Conservation (phyloP, 2,797 vertebrate genomes). For the Spatula versicolor region DNA sequence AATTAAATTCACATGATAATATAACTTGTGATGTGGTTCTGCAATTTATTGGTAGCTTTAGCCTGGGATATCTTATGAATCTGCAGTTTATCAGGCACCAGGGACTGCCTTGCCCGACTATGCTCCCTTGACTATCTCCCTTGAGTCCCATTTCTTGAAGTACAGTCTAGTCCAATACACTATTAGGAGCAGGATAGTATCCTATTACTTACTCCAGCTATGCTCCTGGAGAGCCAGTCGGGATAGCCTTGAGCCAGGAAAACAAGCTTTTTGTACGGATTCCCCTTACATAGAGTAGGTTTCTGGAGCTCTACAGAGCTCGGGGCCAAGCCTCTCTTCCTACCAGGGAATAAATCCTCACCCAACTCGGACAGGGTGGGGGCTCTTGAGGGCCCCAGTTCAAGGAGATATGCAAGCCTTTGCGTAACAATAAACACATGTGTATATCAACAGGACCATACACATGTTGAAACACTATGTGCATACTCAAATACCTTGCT, state of each 20-base stretch:
- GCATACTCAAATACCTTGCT: slow-evolving; percentile 51
- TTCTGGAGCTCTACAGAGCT: background rate
- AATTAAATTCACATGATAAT: background rate
- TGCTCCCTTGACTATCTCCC: background rate
- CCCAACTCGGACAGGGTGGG: background rate
- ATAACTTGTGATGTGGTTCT: background rate
- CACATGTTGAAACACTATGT: background rate
- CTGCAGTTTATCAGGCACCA: background rate
- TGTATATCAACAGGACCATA: background rate
- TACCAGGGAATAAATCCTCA: background rate
- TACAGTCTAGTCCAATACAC: background rate
- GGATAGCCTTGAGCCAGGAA: background rate
- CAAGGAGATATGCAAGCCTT: background rate
- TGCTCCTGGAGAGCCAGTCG: background rate
- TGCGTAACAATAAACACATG: background rate
- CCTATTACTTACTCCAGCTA: background rate
- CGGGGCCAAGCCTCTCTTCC: background rate
- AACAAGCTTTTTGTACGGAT: background rate
- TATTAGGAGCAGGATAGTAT: background rate
- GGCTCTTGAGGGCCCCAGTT: background rate
- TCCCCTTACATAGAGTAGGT: background rate
- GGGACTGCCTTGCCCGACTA: background rate
- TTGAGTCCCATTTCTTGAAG: background rate
- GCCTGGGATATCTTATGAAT: background rate
- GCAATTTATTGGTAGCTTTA: background rate